Evolutionary conservation across 2,797 vertebrate genomes (phyloP), one percentile per base, ranked within the genome.

Genomic region (Erpetoichthys calabaricus): DNA sequence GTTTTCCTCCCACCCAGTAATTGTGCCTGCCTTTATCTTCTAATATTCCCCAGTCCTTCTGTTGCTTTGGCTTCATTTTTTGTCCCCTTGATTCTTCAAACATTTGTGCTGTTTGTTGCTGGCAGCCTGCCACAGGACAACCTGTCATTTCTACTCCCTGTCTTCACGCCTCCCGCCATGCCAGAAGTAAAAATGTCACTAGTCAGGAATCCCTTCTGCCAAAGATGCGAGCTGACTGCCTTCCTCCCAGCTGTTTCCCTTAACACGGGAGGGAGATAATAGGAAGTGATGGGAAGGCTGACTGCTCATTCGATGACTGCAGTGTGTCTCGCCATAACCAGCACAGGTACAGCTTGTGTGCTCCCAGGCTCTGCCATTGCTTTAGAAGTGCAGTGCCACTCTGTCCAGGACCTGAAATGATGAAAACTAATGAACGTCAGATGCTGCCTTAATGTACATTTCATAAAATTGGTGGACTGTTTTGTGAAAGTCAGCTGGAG

Each of bases 251-350:
- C 90, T 94, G 79, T 86, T 84, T 85, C 85, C 87, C 84, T 53
- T 55, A 55, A 83, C 85, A 80, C 85, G 83, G 82, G 85, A 70
- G 82, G 90, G 84, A 91, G 89, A 89, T 93, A 91, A 94, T 92
- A 86, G 87, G 89, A 88, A 90, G 89, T 90, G 89, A 92, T 91
- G 91, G 91, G 90, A 91, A 76, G 89, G 89, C 88, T 87, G 88
- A 91, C 89, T 95, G 92, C 90, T 95, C 90, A 90, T 88, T 91
- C 91, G 80, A 83, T 78, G 82, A 84, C 81, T 84, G 45, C 58
- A 56, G 61, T 76, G 80, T 77, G 8, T 74, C 73, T 47, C 6
- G 47, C 9, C 6, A 47, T 47, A 6, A 47, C 47, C 6, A 49
- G n/a, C n/a, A 49, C 47, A 49, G 7, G 3, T 49, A 7, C 7